These are phyloP conservation scores for Dendrolimus kikuchii DNA, from an alignment of 1,140 invertebrate genomes.

Conservation along the genomic window DNA sequence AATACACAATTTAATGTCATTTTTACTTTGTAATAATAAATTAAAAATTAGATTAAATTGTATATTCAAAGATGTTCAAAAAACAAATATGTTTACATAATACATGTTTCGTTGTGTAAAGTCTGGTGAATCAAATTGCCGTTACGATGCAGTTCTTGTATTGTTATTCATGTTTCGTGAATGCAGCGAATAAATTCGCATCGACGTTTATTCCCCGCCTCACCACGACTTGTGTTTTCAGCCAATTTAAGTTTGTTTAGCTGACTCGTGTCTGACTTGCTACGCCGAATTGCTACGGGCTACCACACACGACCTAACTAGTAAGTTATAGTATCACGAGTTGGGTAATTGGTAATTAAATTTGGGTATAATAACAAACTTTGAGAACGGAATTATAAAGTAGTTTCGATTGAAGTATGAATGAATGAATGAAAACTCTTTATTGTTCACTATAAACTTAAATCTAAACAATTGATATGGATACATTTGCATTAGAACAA, in stretches of 20 bases:
- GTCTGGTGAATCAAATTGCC: slow-evolving; percentile 21
- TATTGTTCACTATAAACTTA: too few relatives aligned
- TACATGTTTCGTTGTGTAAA: slow-evolving; percentile 32
- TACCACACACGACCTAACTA: slow-evolving; percentile 1
- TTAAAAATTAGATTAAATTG: too few relatives aligned
- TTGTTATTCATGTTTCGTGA: slow-evolving; percentile 22
- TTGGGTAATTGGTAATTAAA: too few relatives aligned
- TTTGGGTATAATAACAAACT: too few relatives aligned
- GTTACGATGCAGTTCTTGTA: slow-evolving; percentile 15
- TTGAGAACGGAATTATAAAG: too few relatives aligned
- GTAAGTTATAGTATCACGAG: too few relatives aligned
- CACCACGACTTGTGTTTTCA: slow-evolving; percentile 20
- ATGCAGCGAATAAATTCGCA: slow-evolving; percentile 24
- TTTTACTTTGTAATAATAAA: too few relatives aligned
- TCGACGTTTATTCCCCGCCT: slow-evolving; percentile 26
- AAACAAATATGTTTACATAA: slow-evolving; percentile 47
- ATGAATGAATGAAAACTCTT: too few relatives aligned
- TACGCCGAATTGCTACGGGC: slow-evolving; percentile 15
- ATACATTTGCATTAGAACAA: too few relatives aligned
- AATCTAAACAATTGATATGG: too few relatives aligned
- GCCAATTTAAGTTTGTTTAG: slow-evolving; percentile 22
- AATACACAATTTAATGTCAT: too few relatives aligned
- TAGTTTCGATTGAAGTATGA: too few relatives aligned
- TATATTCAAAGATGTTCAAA: neutral
- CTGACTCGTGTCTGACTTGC: slow-evolving; percentile 10